phyloP scores from a whole-genome alignment of 2,113 vertebrate genomes.

The Rhegmatorhina hoffmannsi region DNA sequence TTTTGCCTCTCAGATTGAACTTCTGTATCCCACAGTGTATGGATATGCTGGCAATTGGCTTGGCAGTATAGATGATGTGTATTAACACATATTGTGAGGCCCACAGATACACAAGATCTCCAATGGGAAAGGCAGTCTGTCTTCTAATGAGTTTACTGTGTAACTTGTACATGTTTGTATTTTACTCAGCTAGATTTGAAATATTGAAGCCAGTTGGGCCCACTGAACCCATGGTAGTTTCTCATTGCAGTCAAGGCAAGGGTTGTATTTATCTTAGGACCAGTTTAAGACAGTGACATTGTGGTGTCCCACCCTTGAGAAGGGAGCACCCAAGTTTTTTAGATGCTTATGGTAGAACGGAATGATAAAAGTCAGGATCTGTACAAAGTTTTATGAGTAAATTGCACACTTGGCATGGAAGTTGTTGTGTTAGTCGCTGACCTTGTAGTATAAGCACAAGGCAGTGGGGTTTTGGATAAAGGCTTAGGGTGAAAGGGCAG shows the following conservation, averaged over 20 bases:
- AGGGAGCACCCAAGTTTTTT: not conserved
- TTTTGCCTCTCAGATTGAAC: not conserved
- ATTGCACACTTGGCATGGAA: not conserved
- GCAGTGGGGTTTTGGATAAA: not conserved
- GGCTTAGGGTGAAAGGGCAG: not conserved
- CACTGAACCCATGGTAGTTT: not conserved
- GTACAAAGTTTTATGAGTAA: not conserved
- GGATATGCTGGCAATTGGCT: not conserved
- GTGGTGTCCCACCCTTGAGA: not conserved
- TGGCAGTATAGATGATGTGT: not conserved
- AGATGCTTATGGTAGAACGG: not conserved
- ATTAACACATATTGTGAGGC: not conserved
- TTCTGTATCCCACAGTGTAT: not conserved
- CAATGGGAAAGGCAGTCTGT: not conserved
- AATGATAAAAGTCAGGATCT: fast-evolving
- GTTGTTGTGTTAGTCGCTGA: not conserved
- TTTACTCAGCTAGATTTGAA: not conserved
- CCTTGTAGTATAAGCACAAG: not conserved
- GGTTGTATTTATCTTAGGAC: not conserved
- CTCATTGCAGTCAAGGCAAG: not conserved
- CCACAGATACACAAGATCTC: not conserved
- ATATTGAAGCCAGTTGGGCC: not conserved
- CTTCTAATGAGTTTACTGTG: not conserved
- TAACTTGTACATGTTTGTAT: not conserved
- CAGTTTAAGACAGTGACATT: not conserved